Conservation (phyloP, 1,140 invertebrate genomes). For the Pachypeltis micranthus region DNA sequence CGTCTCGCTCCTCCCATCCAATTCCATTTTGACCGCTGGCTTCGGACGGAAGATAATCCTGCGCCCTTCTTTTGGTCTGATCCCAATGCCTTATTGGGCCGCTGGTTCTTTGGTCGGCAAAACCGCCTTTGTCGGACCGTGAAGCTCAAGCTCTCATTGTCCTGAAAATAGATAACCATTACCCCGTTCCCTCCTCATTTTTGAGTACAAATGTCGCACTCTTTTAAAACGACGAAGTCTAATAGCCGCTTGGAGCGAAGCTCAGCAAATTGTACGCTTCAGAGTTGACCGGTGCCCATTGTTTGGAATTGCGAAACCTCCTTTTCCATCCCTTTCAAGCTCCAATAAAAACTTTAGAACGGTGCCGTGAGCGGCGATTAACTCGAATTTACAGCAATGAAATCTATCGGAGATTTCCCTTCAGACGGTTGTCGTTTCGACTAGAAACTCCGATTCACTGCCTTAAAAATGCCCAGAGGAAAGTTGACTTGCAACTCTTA, state of each 20-base stretch:
- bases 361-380: not conserved
- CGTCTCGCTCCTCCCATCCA: slow-evolving; percentile 1
- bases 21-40: too few species aligned
- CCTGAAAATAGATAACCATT: not conserved
- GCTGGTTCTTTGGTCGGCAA: not conserved
- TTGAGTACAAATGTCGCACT: not conserved
- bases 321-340: not conserved
- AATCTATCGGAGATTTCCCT: too few species aligned
- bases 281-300: not conserved
- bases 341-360: slow-evolving; percentile 4
- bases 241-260: not conserved
- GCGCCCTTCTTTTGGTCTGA: too few species aligned
- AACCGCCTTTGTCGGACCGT: not conserved
- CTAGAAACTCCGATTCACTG: too few species aligned
- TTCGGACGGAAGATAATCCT: too few species aligned
- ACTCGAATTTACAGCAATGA: too few species aligned
- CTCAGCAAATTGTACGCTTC: too few species aligned
- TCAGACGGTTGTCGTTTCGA: too few species aligned
- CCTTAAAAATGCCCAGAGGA: too few species aligned
- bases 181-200: not conserved
- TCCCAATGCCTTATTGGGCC: not conserved
- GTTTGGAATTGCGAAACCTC: not conserved
- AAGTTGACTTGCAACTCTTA: too few species aligned
- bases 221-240: not conserved
- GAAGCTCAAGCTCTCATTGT: not conserved